phyloP scores from a whole-genome alignment of 1,140 invertebrate genomes.

The Drosophila mayri region DNA sequence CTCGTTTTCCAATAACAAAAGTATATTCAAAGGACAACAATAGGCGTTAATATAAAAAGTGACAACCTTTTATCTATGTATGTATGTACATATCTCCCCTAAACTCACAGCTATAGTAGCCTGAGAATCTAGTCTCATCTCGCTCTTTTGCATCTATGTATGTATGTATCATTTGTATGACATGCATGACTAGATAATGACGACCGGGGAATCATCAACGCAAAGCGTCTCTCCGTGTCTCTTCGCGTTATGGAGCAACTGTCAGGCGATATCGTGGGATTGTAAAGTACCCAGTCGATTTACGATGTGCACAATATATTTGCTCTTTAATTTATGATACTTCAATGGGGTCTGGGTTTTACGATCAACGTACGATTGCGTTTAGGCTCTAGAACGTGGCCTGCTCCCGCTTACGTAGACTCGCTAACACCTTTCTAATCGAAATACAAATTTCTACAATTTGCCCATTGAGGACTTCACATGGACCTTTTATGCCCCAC shows the following conservation, averaged over 20 bases:
- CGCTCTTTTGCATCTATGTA: neutral
- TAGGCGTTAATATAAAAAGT: neutral
- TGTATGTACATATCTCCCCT: neutral
- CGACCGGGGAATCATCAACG: neutral
- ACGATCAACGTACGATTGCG: slow-evolving; percentile 17
- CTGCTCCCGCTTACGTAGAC: neutral
- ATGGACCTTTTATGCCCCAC: slow-evolving; percentile 15
- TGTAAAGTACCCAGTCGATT: slow-evolving; percentile 33
- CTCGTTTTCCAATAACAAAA: neutral
- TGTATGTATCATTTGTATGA: neutral
- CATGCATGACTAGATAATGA: slow-evolving; percentile 5
- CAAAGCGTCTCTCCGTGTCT: slow-evolving; percentile 2
- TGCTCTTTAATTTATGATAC: slow-evolving; percentile 38
- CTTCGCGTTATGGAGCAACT: slow-evolving; percentile 7
- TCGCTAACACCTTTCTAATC: neutral
- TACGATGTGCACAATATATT: slow-evolving; percentile 29
- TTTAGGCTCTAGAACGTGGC: slow-evolving; percentile 2
- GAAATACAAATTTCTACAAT: neutral
- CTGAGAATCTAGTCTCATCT: neutral
- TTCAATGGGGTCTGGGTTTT: slow-evolving; percentile 36
- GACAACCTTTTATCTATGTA: neutral
- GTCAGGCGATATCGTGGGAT: slow-evolving; percentile 25
- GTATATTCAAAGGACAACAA: neutral
- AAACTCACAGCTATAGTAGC: neutral
- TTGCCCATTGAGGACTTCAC: slow-evolving; percentile 7